phyloP scores from a whole-genome alignment of 2,888 invertebrate species.

The Trisateles emortualis region DNA sequence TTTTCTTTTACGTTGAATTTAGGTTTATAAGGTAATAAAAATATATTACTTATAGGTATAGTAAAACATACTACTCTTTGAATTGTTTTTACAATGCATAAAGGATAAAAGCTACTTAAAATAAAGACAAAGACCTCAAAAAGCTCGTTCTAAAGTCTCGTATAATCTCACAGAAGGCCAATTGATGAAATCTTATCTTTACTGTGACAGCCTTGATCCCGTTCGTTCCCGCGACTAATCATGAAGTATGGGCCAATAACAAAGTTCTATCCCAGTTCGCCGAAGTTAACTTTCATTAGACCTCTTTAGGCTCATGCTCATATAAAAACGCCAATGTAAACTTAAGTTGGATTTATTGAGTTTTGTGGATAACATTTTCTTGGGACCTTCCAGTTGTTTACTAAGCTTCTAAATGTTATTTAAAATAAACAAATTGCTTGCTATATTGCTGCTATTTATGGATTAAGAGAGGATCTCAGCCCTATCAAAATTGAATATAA shows the following conservation, averaged over 20 bases:
- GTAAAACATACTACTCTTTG: too few species aligned
- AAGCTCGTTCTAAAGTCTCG: slow-evolving; percentile 32
- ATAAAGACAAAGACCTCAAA: slow-evolving; percentile 16
- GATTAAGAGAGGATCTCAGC: neutral
- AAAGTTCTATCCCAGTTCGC: slow-evolving; percentile 54
- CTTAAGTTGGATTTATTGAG: slow-evolving; percentile 58
- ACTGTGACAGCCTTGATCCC: slow-evolving; percentile 63
- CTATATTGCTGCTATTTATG: slow-evolving; percentile 3
- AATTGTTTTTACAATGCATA: neutral
- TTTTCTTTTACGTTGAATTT: too few species aligned
- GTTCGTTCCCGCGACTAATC: slow-evolving; percentile 55
- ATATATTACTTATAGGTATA: too few species aligned
- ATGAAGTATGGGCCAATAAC: slow-evolving; percentile 62
- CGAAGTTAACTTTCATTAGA: slow-evolving; percentile 59
- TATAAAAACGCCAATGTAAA: slow-evolving; percentile 64
- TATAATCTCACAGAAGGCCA: slow-evolving; percentile 48
- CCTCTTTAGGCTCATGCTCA: slow-evolving; percentile 46
- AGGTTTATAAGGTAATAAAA: too few species aligned
- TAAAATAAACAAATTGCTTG: slow-evolving; percentile 21
- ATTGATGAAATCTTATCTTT: slow-evolving; percentile 66
- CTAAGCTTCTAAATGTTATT: slow-evolving; percentile 27
- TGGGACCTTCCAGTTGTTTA: slow-evolving; percentile 25
- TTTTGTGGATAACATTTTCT: slow-evolving; percentile 36
- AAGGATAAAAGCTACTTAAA: slow-evolving; percentile 3
- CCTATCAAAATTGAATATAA: too few species aligned